Conservation (phyloP, 2,888 invertebrate species). For the Mythimna impura region DNA sequence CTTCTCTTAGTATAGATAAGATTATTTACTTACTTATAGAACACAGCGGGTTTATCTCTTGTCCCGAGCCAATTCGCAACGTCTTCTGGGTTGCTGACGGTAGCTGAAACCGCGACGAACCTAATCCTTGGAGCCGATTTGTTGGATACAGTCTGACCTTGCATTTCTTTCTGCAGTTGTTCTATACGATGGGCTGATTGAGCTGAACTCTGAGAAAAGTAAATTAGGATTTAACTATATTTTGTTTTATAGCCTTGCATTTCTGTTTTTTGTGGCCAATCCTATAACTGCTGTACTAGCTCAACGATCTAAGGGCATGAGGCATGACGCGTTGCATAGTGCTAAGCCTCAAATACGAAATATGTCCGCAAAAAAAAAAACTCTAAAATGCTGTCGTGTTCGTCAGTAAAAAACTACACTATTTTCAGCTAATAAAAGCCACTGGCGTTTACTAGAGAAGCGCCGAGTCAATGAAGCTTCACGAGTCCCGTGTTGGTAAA, state of each 20-base stretch:
- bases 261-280: background rate
- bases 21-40: constrained; percentile 83
- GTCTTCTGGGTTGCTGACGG: constrained; percentile 94
- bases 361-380: too few relatives aligned
- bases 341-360: too few relatives aligned
- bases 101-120: constrained; percentile 95
- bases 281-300: background rate
- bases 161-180: constrained; percentile 76
- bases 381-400: background rate
- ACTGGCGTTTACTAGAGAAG: too few relatives aligned
- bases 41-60: constrained; percentile 84
- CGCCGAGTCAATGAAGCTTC: too few relatives aligned
- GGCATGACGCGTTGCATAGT: background rate
- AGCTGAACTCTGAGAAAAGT: constrained; percentile 75
- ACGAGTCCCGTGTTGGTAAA: too few relatives aligned
- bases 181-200: constrained; percentile 84
- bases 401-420: background rate
- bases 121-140: constrained; percentile 83
- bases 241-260: background rate
- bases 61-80: constrained; percentile 93
- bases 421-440: too few relatives aligned
- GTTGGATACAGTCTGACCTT: constrained; percentile 58
- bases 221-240: background rate
- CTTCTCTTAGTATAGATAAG: background rate
- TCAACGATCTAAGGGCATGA: background rate